Evolutionary conservation across 2,113 vertebrate genomes (phyloP).

Genomic region (Eleginops maclovinus): DNA sequence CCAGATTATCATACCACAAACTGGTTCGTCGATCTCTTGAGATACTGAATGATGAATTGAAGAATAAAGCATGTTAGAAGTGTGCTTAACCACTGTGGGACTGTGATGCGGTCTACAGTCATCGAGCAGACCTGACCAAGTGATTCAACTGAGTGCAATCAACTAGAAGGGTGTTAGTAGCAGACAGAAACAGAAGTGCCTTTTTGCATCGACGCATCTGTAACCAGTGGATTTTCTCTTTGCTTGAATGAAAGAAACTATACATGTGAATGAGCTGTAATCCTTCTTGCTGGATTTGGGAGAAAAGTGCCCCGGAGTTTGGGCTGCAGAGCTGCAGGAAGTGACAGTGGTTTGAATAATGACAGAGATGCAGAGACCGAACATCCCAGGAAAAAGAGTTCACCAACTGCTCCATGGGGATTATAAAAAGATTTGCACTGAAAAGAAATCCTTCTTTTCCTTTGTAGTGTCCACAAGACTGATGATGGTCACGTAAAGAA

Average conservation of each 20-base stretch:
- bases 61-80: conserved; percentile 40
- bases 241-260: conserved; percentile 46
- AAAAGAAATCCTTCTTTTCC: conserved; percentile 43
- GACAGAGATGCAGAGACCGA: conserved; percentile 18
- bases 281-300: conserved; percentile 76
- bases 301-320: conserved; percentile 20
- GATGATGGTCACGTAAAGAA: conserved; percentile 31
- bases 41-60: conserved; percentile 37
- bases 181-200: conserved; percentile 68
- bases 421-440: conserved; percentile 69
- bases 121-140: conserved; percentile 44
- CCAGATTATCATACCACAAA: conserved; percentile 25
- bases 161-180: conserved; percentile 56
- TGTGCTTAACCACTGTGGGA: conserved; percentile 43
- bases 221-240: conserved; percentile 27
- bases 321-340: conserved; percentile 37
- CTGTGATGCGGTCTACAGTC: conserved; percentile 46
- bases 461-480: conserved; percentile 38
- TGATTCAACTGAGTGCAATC: conserved; percentile 79
- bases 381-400: conserved; percentile 21
- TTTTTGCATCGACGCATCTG: conserved; percentile 66
- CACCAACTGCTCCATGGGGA: conserved; percentile 22
- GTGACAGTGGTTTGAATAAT: conserved; percentile 11
- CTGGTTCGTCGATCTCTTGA: conserved; percentile 42
- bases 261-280: conserved; percentile 57